Conservation (phyloP, 2,888 invertebrate genomes). For the Taphrorychus bicolor region DNA sequence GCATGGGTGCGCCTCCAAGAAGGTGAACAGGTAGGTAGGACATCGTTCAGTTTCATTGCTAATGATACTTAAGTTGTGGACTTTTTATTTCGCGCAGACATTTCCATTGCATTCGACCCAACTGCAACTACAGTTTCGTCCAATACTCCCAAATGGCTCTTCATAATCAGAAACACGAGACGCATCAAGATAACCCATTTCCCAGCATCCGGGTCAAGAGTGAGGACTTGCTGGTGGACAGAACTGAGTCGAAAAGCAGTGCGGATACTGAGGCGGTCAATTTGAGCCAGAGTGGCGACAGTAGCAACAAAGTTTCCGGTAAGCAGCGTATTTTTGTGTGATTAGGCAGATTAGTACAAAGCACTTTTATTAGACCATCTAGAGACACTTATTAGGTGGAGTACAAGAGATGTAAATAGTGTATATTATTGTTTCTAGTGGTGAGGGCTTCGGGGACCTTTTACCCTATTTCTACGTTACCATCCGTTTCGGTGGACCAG, state of each 20-base stretch:
- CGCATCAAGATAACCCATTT: conserved; percentile 37
- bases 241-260: conserved; percentile 44
- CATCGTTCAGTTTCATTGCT: neutral
- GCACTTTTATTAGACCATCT: neutral
- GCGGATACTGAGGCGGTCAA: conserved; percentile 54
- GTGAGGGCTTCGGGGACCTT: conserved; percentile 93
- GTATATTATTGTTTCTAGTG: conserved; percentile 69
- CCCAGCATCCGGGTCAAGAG: conserved; percentile 47
- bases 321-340: conserved; percentile 38
- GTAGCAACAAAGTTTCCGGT: conserved; percentile 57
- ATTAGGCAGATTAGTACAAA: neutral
- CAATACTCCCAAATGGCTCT: conserved; percentile 76
- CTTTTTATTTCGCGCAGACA: conserved; percentile 62
- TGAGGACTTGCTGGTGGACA: conserved; percentile 50
- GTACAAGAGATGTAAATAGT: conserved; percentile 14
- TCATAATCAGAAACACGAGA: conserved; percentile 73
- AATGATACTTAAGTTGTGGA: neutral
- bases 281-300: conserved; percentile 49
- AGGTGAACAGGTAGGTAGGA: conserved; percentile 60
- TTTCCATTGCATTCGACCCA: conserved; percentile 76
- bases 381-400: neutral
- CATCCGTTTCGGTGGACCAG: conserved; percentile 60
- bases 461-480: conserved; percentile 77
- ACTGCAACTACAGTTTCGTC: conserved; percentile 76
- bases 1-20: conserved; percentile 72